These are phyloP conservation scores for Battus philenor DNA, from an alignment of 1,140 invertebrate species.

Conservation along the genomic window DNA sequence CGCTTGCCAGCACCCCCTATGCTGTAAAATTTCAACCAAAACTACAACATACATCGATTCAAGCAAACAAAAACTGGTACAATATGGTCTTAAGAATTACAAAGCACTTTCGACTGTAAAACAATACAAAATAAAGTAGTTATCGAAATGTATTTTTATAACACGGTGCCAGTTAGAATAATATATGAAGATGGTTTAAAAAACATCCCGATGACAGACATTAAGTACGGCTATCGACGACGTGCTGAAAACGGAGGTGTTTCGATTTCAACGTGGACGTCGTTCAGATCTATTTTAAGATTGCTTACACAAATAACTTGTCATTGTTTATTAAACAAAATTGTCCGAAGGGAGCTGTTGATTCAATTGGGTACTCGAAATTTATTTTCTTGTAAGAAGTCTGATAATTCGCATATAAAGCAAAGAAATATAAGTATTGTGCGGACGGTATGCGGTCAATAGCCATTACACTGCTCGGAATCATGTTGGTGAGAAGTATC, in stretches of 20 bases:
- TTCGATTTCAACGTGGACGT: not conserved
- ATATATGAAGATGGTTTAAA: slow-evolving; percentile 60
- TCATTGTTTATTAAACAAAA: too few relatives aligned
- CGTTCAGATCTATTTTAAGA: not conserved
- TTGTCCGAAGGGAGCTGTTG: too few relatives aligned
- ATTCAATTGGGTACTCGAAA: too few relatives aligned
- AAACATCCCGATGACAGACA: slow-evolving; percentile 55
- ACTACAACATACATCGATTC: not conserved
- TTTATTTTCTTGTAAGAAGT: too few relatives aligned
- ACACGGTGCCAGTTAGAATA: slow-evolving; percentile 46
- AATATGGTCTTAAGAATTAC: not conserved
- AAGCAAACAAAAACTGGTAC: slow-evolving; percentile 6
- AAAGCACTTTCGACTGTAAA: slow-evolving; percentile 8
- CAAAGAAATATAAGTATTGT: too few relatives aligned
- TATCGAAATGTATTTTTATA: not conserved
- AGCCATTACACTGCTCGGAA: too few relatives aligned
- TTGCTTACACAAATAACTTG: not conserved
- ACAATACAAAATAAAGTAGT: not conserved
- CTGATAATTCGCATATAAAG: too few relatives aligned
- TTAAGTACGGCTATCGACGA: slow-evolving; percentile 44
- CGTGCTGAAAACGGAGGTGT: not conserved
- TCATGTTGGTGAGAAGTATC: too few relatives aligned
- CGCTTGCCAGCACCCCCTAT: not conserved
- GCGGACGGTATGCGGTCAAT: too few relatives aligned
- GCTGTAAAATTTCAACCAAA: not conserved